These are phyloP conservation scores for Tretioscincus oriximinensis DNA, from an alignment of 2,113 vertebrate species.

Conservation along the genomic window DNA sequence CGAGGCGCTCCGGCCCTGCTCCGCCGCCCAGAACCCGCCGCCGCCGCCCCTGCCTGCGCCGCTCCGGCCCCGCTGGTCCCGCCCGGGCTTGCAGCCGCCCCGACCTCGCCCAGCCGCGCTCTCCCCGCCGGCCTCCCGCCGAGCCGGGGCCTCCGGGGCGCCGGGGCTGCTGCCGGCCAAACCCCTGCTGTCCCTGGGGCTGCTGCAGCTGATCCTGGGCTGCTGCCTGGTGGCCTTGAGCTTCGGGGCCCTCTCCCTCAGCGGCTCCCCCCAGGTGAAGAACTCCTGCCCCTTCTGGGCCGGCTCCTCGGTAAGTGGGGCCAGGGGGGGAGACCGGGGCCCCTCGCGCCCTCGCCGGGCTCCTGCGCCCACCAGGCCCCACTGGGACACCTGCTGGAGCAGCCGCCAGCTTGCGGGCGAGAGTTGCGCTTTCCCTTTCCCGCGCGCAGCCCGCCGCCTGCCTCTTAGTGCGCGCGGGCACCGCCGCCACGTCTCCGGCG, in stretches of 20 bases:
- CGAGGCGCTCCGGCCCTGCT: conserved; percentile 61
- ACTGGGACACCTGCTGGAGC: not conserved
- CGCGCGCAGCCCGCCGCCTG: not conserved
- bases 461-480: too few species aligned
- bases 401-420: not conserved
- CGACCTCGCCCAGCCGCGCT: conserved; percentile 32
- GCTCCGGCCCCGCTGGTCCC: conserved; percentile 49
- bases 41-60: conserved; percentile 39
- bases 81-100: conserved; percentile 59
- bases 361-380: too few species aligned
- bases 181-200: conserved; percentile 77
- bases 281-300: conserved; percentile 83
- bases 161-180: conserved; percentile 64
- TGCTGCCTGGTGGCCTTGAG: conserved; percentile 84
- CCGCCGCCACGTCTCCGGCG: too few species aligned
- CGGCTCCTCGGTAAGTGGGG: conserved; percentile 81
- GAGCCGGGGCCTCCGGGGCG: conserved; percentile 28
- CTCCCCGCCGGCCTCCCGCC: conserved; percentile 41
- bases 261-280: conserved; percentile 71
- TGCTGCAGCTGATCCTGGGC: conserved; percentile 84
- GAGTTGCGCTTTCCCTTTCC: too few species aligned
- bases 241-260: conserved; percentile 80
- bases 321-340: not conserved
- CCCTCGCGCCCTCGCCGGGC: too few species aligned
- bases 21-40: conserved; percentile 58